A percentile compares a stretch with the other conserved stretches of the same genome.
These are phyloP conservation scores for Oreotrochilus melanogaster DNA, from an alignment of 2,113 vertebrate species.

Conservation along the genomic window DNA sequence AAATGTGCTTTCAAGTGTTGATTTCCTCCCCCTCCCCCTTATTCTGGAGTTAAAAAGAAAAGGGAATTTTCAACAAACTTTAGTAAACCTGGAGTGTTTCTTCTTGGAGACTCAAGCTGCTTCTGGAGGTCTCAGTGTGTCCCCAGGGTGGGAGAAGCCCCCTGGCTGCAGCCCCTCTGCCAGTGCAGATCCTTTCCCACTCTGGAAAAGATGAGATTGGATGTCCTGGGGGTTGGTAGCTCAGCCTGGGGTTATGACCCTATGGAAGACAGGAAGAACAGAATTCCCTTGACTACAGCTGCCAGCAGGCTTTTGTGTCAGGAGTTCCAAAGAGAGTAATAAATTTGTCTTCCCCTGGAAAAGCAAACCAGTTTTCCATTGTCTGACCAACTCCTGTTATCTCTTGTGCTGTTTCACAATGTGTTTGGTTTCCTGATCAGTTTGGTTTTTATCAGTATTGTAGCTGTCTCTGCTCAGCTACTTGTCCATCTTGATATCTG, in stretches of 20 bases:
- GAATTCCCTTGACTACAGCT: neutral
- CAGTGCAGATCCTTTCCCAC: neutral
- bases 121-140: accelerated
- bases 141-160: neutral
- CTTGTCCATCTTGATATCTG: neutral
- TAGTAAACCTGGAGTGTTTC: neutral
- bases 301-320: neutral
- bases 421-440: neutral
- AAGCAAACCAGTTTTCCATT: neutral
- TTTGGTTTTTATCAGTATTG: neutral
- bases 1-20: neutral
- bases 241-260: neutral
- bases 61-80: neutral
- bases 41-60: neutral
- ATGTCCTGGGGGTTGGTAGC: neutral
- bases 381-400: neutral
- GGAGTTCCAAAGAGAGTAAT: neutral
- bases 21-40: no score
- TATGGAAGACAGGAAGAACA: neutral
- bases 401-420: neutral
- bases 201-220: neutral
- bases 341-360: neutral
- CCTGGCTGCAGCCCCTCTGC: neutral
- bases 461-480: neutral
- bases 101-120: no score